phyloP scores from a whole-genome alignment of 2,797 vertebrate species.

The Zalophus californianus region DNA sequence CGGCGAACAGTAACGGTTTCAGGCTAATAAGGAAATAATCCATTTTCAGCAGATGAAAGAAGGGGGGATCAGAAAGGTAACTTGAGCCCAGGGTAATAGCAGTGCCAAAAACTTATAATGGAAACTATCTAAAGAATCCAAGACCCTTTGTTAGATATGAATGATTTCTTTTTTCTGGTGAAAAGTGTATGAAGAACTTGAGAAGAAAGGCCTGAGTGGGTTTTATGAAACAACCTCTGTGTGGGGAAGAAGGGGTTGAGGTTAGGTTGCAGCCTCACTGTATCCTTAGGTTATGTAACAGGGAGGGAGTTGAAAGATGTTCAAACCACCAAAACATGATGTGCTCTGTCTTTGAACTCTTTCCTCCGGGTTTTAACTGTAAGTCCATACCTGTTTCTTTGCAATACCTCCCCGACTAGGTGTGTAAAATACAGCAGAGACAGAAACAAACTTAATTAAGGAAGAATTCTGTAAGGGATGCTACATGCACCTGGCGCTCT shows the following conservation, averaged over 20 bases:
- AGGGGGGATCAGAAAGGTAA: conserved; percentile 89
- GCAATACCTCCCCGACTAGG: neutral
- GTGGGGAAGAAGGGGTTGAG: conserved; percentile 83
- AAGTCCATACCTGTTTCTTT: neutral
- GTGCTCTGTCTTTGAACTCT: conserved; percentile 78
- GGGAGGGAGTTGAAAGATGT: conserved; percentile 88
- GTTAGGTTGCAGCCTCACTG: conserved; percentile 86
- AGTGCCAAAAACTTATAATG: conserved; percentile 89
- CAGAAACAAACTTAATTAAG: conserved; percentile 20
- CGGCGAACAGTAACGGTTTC: conserved; percentile 86
- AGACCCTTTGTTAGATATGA: conserved; percentile 89
- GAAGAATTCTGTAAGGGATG: neutral
- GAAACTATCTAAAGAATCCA: conserved; percentile 90
- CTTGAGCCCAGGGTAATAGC: conserved; percentile 86
- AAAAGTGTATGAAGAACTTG: conserved; percentile 90
- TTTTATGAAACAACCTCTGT: conserved; percentile 91
- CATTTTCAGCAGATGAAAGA: conserved; percentile 91
- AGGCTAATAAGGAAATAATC: conserved; percentile 90
- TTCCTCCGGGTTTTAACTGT: conserved; percentile 15
- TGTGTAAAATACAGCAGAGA: neutral
- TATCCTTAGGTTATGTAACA: conserved; percentile 82
- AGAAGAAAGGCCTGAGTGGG: conserved; percentile 88
- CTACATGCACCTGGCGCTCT: neutral
- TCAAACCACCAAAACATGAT: conserved; percentile 63
- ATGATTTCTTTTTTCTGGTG: conserved; percentile 91